Conservation (phyloP, 2,113 vertebrate genomes). For the Heteronetta atricapilla region DNA sequence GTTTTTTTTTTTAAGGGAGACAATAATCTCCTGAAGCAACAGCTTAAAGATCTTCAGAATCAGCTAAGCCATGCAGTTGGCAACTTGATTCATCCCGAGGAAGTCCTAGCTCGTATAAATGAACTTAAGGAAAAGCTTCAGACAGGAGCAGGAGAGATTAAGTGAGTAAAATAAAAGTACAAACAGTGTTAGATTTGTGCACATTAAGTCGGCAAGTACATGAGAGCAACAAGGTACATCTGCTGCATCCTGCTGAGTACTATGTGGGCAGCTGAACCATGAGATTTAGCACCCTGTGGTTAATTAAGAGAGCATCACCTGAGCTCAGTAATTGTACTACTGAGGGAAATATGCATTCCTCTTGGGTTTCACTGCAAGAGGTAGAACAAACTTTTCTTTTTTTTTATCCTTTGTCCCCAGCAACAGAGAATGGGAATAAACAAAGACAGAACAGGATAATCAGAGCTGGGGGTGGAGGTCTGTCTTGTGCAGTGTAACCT, state of each 20-base stretch:
- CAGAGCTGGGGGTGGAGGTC: not conserved
- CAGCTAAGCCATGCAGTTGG: conserved; percentile 71
- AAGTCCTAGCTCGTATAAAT: conserved; percentile 69
- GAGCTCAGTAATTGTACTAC: not conserved
- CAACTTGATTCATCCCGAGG: conserved; percentile 77
- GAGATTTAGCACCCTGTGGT: not conserved
- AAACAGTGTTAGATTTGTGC: not conserved
- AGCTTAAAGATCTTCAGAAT: conserved; percentile 77
- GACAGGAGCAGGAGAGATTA: conserved; percentile 71
- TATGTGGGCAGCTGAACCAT: not conserved
- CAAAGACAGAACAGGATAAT: not conserved
- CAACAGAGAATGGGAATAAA: not conserved
- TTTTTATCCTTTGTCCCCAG: not conserved
- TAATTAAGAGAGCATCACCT: not conserved
- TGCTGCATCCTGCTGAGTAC: not conserved
- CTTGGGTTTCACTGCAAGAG: not conserved
- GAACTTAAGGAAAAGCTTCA: conserved; percentile 76
- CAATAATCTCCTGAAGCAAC: conserved; percentile 76
- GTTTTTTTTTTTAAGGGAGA: conserved; percentile 70
- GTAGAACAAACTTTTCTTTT: not conserved
- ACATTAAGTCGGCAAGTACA: not conserved
- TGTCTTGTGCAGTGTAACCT: not conserved
- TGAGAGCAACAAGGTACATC: not conserved
- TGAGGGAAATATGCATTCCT: not conserved
- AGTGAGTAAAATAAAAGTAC: conserved; percentile 67